These are phyloP conservation scores for Rhimphoctona megacephalus DNA, from an alignment of 2,888 invertebrate species.

Conservation along the genomic window DNA sequence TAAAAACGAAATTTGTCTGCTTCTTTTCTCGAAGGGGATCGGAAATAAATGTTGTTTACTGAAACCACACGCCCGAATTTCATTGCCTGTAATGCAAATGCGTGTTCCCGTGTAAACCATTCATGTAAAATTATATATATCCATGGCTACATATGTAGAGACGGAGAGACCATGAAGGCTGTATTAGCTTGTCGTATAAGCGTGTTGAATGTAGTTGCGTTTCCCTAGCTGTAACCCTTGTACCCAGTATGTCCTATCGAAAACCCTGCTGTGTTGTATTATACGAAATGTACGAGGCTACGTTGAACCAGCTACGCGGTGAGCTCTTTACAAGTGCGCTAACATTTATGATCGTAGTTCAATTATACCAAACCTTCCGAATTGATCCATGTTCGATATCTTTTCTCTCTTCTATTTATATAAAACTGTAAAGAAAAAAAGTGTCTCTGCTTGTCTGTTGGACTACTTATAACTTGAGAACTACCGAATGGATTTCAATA, in stretches of 20 bases:
- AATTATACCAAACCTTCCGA: conserved; percentile 58
- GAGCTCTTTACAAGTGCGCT: conserved; percentile 52
- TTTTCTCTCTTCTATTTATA: background rate
- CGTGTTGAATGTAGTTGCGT: conserved; percentile 52
- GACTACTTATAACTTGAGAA: background rate
- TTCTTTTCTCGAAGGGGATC: background rate
- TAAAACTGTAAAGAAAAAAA: background rate
- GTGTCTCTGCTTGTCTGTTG: background rate
- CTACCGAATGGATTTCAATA: background rate
- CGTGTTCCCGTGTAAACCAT: conserved; percentile 52
- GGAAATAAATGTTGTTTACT: conserved; percentile 5
- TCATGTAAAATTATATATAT: conserved; percentile 45
- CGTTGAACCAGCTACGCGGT: conserved; percentile 51
- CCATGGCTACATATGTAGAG: conserved; percentile 8
- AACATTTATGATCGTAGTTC: conserved; percentile 63
- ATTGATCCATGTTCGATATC: conserved; percentile 2
- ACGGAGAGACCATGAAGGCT: conserved; percentile 15
- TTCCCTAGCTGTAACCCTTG: conserved; percentile 31
- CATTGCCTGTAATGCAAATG: conserved; percentile 58
- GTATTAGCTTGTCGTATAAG: conserved; percentile 63
- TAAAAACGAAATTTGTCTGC: background rate
- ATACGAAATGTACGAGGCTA: conserved; percentile 49
- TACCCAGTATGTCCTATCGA: conserved; percentile 50
- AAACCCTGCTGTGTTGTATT: conserved; percentile 46
- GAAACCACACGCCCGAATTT: conserved; percentile 2